These are phyloP conservation scores for Eupithecia subumbrata DNA, from an alignment of 2,888 invertebrate species.

Conservation along the genomic window DNA sequence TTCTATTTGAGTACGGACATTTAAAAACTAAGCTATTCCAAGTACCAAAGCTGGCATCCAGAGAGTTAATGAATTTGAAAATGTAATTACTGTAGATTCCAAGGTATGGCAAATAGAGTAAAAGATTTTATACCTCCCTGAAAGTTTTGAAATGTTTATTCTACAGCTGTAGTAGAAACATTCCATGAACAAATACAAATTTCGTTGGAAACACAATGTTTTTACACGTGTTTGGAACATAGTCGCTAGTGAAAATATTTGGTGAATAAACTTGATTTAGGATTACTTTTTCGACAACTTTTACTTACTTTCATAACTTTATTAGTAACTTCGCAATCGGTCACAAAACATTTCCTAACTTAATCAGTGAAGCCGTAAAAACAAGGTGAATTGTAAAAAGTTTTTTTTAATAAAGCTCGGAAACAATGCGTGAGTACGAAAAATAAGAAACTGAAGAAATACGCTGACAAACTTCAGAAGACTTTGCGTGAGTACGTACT, in stretches of 20 bases:
- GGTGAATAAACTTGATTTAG: neutral
- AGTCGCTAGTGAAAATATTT: neutral
- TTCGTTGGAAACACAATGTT: neutral
- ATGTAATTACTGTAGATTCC: conserved; percentile 14
- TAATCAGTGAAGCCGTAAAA: conserved; percentile 27
- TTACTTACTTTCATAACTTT: neutral
- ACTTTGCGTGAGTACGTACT: neutral
- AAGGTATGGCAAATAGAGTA: conserved; percentile 16
- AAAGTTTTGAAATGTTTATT: conserved; percentile 9
- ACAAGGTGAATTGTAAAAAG: conserved; percentile 25
- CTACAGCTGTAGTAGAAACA: neutral
- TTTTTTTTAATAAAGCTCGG: conserved; percentile 23
- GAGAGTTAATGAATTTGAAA: conserved; percentile 20
- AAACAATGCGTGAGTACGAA: conserved; percentile 29
- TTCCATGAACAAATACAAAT: neutral
- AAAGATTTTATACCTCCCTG: conserved; percentile 8
- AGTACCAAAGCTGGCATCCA: conserved; percentile 13
- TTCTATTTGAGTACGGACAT: conserved; percentile 33
- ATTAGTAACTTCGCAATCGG: neutral
- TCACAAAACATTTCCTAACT: conserved; percentile 11
- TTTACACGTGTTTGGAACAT: neutral
- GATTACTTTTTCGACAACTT: neutral
- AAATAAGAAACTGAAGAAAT: conserved; percentile 23
- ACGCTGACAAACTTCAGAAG: neutral
- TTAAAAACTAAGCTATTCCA: conserved; percentile 22